These are phyloP conservation scores for Drosophila hydei DNA, from an alignment of 1,140 invertebrate species.

Conservation along the genomic window DNA sequence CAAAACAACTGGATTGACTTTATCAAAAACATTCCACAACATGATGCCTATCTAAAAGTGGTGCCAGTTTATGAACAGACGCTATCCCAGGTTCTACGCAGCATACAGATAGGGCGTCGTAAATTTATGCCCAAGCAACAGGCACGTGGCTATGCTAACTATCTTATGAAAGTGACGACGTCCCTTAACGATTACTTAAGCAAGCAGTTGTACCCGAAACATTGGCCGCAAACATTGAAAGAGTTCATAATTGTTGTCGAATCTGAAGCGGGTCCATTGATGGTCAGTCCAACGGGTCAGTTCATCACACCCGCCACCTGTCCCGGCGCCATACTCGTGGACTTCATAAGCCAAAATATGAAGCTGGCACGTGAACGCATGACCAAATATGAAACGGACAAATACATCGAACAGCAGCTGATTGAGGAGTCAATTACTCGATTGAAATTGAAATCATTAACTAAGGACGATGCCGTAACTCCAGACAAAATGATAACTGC, in stretches of 20 bases:
- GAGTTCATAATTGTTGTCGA: slow-evolving; percentile 95
- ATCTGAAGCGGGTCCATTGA: slow-evolving; percentile 95
- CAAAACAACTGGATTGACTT: slow-evolving; percentile 95
- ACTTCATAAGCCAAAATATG: slow-evolving; percentile 92
- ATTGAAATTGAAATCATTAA: slow-evolving; percentile 88
- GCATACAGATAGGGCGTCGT: slow-evolving; percentile 93
- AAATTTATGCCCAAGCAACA: slow-evolving; percentile 96
- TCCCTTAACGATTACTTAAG: slow-evolving; percentile 92
- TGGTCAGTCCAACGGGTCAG: slow-evolving; percentile 96
- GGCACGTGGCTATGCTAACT: slow-evolving; percentile 92
- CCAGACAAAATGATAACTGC: slow-evolving; percentile 95
- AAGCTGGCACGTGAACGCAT: slow-evolving; percentile 89
- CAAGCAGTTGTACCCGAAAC: slow-evolving; percentile 87
- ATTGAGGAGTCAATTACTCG: slow-evolving; percentile 87
- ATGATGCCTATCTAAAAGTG: slow-evolving; percentile 89
- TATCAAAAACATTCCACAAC: slow-evolving; percentile 91
- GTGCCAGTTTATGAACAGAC: slow-evolving; percentile 93
- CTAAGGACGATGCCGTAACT: slow-evolving; percentile 95
- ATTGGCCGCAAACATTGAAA: slow-evolving; percentile 89
- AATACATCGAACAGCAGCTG: slow-evolving; percentile 90
- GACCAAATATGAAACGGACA: slow-evolving; percentile 91
- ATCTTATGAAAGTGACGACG: slow-evolving; percentile 92
- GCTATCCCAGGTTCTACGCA: slow-evolving; percentile 90
- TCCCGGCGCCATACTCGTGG: slow-evolving; percentile 92
- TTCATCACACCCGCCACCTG: slow-evolving; percentile 96